phyloP scores from a whole-genome alignment of 2,888 invertebrate genomes.

The Drosophila picticornis region DNA sequence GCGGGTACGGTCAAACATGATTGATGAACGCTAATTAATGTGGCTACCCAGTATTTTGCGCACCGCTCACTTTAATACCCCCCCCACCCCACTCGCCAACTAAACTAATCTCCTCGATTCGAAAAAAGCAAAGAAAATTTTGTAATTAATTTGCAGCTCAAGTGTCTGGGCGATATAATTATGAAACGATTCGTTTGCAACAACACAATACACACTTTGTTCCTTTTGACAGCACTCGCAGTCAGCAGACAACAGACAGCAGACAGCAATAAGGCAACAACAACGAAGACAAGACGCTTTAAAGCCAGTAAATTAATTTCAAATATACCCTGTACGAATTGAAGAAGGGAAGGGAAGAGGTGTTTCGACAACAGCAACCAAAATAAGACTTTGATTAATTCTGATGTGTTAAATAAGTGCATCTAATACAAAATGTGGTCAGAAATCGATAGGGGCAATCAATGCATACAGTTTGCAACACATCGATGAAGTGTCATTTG shows the following conservation, averaged over 20 bases:
- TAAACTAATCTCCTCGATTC: slow-evolving; percentile 14
- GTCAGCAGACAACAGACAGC: neutral
- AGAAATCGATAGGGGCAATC: neutral
- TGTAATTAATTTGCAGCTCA: slow-evolving; percentile 72
- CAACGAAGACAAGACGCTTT: neutral
- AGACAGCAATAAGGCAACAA: neutral
- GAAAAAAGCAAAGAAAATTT: slow-evolving; percentile 46
- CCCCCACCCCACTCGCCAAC: neutral
- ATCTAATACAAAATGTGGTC: neutral
- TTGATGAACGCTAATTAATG: slow-evolving; percentile 79
- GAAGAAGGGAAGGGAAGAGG: neutral
- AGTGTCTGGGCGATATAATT: slow-evolving; percentile 66
- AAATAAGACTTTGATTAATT: neutral
- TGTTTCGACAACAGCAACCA: neutral
- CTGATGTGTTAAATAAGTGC: neutral
- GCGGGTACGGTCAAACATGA: slow-evolving; percentile 69
- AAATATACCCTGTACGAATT: neutral
- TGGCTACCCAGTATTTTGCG: slow-evolving; percentile 42
- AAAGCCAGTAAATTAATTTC: slow-evolving; percentile 5
- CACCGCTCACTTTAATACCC: neutral
- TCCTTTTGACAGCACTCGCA: slow-evolving; percentile 16
- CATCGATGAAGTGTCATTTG: neutral
- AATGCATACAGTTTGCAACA: neutral
- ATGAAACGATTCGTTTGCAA: slow-evolving; percentile 39
- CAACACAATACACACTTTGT: neutral